Evolutionary conservation across 1,140 invertebrate genomes (phyloP), one percentile per base, ranked within the genome.

Genomic region (Thaumatotibia leucotreta): DNA sequence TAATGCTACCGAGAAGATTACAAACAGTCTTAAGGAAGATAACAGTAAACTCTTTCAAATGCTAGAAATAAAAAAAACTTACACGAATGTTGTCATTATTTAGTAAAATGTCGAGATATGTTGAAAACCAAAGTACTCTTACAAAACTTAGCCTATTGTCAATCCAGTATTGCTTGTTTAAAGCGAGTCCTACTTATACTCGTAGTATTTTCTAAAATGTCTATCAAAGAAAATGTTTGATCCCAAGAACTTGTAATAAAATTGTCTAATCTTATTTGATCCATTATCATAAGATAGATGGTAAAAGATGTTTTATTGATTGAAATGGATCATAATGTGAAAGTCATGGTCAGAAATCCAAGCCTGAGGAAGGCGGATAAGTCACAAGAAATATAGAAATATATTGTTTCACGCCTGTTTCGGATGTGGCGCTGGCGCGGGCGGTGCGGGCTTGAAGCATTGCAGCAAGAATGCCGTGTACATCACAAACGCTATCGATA

Each of bases 381-480:
- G 35, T 63, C 32, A 63, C 23, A 62, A 62, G 17, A 27, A 63
- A 17, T n/a, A 63, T 14, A 31, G 31, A 63, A 63, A 35, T 35
- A 10, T 14, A 27, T 49, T 45, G 54, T 61, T 69, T 94, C 92
- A 95, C 91, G 93, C 92, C 74, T 95, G 94, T 77, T 95, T 95
- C 4, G 92, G 93, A 91, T 95, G 94, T 66, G 92, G 77, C 49
- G 93, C 73, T 2, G 92, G 86, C 27, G 94, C 89, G 17, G 91
- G 79, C 23, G 92, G 91, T 54, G 93, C 89, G 23, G 94, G 91
- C 75, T 95, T 95, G 83, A 98, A 97, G 88, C 97, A 98, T 82
- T 98, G 97, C 33, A 98, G 91, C 17, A 98, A 91, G 86, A 98
- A 98, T 9, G 96, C 94, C 0, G 97, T 98, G 86, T 98, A 98